Conservation (phyloP, 2,113 vertebrate species). For the Hirundichthys speculiger region DNA sequence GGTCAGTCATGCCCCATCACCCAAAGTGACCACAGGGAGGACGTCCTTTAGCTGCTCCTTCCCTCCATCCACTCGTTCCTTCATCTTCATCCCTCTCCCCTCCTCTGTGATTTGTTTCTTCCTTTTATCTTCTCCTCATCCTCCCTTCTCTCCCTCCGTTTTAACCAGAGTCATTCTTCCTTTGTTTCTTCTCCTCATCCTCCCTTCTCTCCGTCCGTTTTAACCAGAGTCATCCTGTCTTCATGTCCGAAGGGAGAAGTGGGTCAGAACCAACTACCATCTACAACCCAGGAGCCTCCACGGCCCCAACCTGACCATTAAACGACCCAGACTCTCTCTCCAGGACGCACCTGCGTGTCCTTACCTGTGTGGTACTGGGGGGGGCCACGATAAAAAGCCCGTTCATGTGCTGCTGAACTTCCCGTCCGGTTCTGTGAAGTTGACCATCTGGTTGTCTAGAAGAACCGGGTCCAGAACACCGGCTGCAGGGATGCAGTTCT, state of each 20-base stretch:
- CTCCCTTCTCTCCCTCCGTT: background rate
- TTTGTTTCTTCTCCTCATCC: no score
- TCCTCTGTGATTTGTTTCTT: background rate
- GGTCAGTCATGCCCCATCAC: slow-evolving; percentile 89
- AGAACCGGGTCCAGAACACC: no score
- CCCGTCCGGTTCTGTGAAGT: no score
- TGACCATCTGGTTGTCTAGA: no score
- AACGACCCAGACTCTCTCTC: background rate
- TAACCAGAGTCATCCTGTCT: no score
- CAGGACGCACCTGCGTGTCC: background rate
- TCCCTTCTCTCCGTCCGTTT: no score
- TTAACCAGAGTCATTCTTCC: background rate
- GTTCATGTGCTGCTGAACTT: no score
- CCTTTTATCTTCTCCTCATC: no score
- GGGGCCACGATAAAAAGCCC: no score
- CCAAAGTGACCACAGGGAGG: slow-evolving; percentile 86
- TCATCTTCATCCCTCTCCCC: no score
- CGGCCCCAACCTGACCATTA: no score
- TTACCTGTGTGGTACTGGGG: background rate
- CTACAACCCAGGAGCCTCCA: background rate
- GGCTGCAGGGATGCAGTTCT: no score
- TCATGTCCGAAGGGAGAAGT: background rate
- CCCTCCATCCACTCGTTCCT: background rate
- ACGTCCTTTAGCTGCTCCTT: slow-evolving; percentile 29
- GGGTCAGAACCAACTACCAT: background rate